These are phyloP conservation scores for Orthonyx spaldingii DNA, from an alignment of 2,113 vertebrate species.

Conservation along the genomic window DNA sequence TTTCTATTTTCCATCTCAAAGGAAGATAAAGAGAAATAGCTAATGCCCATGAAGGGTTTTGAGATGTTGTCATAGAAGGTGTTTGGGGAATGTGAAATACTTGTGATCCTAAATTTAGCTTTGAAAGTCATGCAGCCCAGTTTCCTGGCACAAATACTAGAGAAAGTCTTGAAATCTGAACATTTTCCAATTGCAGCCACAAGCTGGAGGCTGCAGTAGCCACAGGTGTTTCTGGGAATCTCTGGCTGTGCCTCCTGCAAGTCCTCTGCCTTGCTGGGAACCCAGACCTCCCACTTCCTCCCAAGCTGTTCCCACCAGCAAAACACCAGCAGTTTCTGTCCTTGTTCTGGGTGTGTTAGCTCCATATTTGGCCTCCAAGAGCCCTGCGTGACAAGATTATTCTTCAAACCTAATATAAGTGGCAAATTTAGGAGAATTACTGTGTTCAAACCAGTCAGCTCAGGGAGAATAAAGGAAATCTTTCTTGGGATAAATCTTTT, in stretches of 20 bases:
- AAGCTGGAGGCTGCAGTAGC: not conserved
- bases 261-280: not conserved
- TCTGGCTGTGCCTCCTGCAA: not conserved
- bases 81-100: not conserved
- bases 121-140: not conserved
- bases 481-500: not conserved
- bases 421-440: not conserved
- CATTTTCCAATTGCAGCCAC: not conserved
- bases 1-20: not conserved
- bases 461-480: not conserved
- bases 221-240: accelerated
- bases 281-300: not conserved
- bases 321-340: not conserved
- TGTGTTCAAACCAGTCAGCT: not conserved
- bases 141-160: conserved; percentile 45
- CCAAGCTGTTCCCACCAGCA: not conserved
- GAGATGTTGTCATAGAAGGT: conserved; percentile 16
- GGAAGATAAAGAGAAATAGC: not conserved
- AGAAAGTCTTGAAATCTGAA: conserved; percentile 40
- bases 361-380: not conserved
- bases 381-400: not conserved
- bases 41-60: not conserved
- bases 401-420: not conserved
- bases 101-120: conserved; percentile 47
- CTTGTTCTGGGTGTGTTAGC: not conserved